These are phyloP conservation scores for Cephus cinctus DNA, from an alignment of 1,140 invertebrate genomes.

Conservation along the genomic window DNA sequence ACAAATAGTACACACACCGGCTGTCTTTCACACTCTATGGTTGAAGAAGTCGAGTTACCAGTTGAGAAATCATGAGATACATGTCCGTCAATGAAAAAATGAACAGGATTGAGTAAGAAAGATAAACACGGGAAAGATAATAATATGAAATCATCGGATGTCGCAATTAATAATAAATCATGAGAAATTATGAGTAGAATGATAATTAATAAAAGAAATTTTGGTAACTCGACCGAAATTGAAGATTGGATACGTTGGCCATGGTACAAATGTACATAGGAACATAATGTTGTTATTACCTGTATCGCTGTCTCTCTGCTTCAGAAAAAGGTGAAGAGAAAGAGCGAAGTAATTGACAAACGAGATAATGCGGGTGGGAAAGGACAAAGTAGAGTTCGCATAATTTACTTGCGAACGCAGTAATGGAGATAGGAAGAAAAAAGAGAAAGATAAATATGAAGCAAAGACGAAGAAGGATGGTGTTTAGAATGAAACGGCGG, in stretches of 20 bases:
- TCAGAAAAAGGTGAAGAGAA: neutral
- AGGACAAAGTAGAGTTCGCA: too few species aligned
- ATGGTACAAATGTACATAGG: constrained; percentile 58
- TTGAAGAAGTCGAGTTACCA: constrained; percentile 44
- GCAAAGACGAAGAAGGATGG: neutral
- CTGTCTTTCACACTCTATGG: constrained; percentile 51
- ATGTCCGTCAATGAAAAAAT: neutral
- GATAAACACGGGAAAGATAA: neutral
- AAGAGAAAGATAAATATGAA: constrained; percentile 2
- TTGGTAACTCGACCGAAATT: constrained; percentile 40
- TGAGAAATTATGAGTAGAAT: neutral
- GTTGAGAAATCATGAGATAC: constrained; percentile 11
- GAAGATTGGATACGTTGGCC: constrained; percentile 47
- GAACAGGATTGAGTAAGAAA: neutral
- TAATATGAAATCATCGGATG: too few species aligned
- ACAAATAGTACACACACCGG: constrained; percentile 42
- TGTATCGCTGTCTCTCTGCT: constrained; percentile 24
- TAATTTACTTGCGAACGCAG: too few species aligned
- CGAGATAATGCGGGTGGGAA: too few species aligned
- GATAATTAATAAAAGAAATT: neutral
- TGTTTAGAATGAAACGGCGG: too few species aligned
- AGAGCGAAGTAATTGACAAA: neutral
- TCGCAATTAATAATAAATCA: neutral
- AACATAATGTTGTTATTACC: constrained; percentile 49
- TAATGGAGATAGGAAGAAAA: neutral